Base-by-base conservation (phyloP, 2,888 invertebrate species). In the Blastobasis adustella region DNA sequence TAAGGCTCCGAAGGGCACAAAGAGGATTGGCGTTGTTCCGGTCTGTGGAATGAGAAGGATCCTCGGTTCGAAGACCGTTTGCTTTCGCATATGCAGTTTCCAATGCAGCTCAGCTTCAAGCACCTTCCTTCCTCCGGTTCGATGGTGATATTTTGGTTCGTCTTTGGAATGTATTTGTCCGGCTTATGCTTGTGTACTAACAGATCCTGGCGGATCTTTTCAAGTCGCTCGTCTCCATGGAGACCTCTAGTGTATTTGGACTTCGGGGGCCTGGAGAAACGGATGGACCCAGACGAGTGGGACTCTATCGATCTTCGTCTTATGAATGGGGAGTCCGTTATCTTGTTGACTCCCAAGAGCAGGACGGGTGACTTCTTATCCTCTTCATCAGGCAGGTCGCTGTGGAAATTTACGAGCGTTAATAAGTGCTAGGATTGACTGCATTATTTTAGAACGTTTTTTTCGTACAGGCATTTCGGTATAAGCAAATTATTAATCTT, bases 351-450 rank as follows among this genome's bases (percentile, higher is more conserved):
- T 56, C 91, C 91, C 69, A 92, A 74, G 49, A 92, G 89, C 54
- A 91, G 85, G 49, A 92, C 91, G 7, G 89, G 87, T 49, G 91
- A 89, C 59, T 91, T 89, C 67, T 89, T 89, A 63, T 91, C 91
- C 64, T 89, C 89, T 65, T 87, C 84, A 71, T 91, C 91, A 37
- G 92, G 91, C 53, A 92, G 85, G 66, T 92, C 92, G 70, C 92
- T 92, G 89, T 47, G 85, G 86, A 48, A 37, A 50, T 46, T 23
- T 23, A 23, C 23, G 23, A 23, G 23, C 23, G 23, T 23, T 23
- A 23, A 23, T 23, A 23, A 23, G 3, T 23, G 23, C 23, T 23
- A 23, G 23, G 23, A 23, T 23, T 23, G 1, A 23, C 23, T 23
- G 23, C 23, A 23, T 23, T 23, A 23, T 3, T 23, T 23, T 23